Base-by-base conservation (phyloP, 2,113 vertebrate genomes). In the Symphodus melops region DNA sequence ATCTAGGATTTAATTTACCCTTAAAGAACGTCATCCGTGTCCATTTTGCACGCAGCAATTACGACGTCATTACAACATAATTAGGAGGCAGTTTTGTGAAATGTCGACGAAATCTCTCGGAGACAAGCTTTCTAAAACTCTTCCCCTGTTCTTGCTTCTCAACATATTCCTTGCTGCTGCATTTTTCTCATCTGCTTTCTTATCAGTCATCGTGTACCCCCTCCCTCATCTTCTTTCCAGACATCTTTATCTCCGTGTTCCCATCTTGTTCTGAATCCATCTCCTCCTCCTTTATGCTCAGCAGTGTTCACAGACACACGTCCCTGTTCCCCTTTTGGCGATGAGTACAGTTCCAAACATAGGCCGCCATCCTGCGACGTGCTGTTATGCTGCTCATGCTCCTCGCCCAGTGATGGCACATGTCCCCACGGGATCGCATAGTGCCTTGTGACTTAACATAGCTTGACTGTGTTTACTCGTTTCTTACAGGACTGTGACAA, bases 401-500 rank as follows among this genome's bases (percentile, higher is more conserved):
- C 49, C 54, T 77, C 41, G 56, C 56, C 60, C 71, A 72, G 49
- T 36, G 86, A 71, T 77, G 79, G 77, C 77, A 87, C 79, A 77
- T 61, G 53, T 74, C 73, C 81, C 85, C 79, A 68, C 61, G 80
- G 82, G 72, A 86, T 55, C 39, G 17, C 68, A 65, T 79, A 81
- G 84, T 86, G 68, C 70, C 72, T 73, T 78, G 57, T 85, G 85
- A 85, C 77, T 79, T 86, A 80, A 88, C 83, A 83, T 87, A 86
- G 77, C 82, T 86, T 73, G 81, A 88, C 81, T 83, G 59, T 89
- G 85, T 84, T 89, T 86, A 80, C 67, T 75, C 81, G 80, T 77
- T 77, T 85, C 53, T 83, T 84, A 75, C 70, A 74, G 66, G 63
- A 87, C 63, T 75, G 68, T 88, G 68, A 89, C 79, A 85, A 89